A percentile compares a stretch with the other conserved stretches of the same genome.
phyloP scores from a whole-genome alignment of 2,113 vertebrate species.

The Calidris pygmaea region DNA sequence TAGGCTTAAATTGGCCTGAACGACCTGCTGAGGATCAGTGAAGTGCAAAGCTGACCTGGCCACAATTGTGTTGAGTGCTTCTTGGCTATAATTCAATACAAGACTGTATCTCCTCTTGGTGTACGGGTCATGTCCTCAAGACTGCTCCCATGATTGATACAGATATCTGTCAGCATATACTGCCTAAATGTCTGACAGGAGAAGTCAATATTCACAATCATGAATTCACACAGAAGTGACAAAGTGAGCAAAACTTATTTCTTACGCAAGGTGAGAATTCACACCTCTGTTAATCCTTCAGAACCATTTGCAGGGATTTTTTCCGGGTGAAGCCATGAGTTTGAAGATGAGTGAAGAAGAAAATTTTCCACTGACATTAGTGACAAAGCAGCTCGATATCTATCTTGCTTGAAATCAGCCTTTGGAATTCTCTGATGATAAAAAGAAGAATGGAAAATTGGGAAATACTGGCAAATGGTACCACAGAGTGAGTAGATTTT shows the following conservation, averaged over 20 bases:
- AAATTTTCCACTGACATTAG: background rate
- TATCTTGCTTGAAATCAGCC: background rate
- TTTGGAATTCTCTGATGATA: background rate
- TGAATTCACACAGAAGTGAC: background rate
- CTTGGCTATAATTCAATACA: background rate
- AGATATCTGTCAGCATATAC: background rate
- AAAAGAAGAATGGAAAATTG: background rate
- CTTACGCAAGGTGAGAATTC: background rate
- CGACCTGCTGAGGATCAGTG: background rate
- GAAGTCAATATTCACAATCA: background rate
- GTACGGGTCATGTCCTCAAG: background rate
- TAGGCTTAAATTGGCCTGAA: slow-evolving; percentile 6
- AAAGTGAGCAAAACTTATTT: background rate
- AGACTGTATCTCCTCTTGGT: background rate
- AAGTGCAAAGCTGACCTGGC: slow-evolving; percentile 15
- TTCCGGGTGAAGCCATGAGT: background rate
- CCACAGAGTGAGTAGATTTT: background rate
- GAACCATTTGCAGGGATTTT: background rate
- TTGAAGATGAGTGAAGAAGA: background rate
- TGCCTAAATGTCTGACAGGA: background rate
- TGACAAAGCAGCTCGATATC: background rate
- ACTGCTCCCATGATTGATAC: background rate
- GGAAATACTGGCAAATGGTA: background rate
- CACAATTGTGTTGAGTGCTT: slow-evolving; percentile 1
- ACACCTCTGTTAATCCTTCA: background rate